Evolutionary conservation across 2,888 invertebrate genomes (phyloP).

Genomic region (Aporophyla nigra): DNA sequence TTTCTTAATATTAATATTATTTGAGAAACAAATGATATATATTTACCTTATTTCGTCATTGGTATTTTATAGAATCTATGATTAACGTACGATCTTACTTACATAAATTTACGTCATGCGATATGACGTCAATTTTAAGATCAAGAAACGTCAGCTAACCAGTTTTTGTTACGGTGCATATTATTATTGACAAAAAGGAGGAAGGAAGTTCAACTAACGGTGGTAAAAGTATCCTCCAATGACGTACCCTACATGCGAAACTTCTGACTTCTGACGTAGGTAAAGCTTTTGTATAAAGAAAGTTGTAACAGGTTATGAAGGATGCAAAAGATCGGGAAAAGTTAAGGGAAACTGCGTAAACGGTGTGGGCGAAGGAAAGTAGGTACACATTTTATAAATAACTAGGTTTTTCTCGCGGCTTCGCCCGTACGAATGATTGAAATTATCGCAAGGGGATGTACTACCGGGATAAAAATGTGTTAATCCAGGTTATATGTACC

Average conservation of each 20-base stretch:
- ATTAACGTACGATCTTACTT: neutral
- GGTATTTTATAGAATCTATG: neutral
- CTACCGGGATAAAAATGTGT: too few species aligned
- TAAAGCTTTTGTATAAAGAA: constrained; percentile 13
- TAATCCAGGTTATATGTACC: too few species aligned
- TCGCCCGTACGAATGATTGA: too few species aligned
- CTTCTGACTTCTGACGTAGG: constrained; percentile 27
- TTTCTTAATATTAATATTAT: too few species aligned
- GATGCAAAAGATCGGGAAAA: constrained; percentile 19
- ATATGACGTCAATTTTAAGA: constrained; percentile 39
- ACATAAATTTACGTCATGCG: constrained; percentile 5
- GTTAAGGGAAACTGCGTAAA: constrained; percentile 33
- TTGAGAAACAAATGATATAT: too few species aligned
- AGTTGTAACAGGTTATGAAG: constrained; percentile 7
- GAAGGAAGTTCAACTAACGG: constrained; percentile 55
- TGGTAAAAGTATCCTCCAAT: neutral
- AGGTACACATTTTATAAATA: too few species aligned
- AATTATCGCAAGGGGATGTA: too few species aligned
- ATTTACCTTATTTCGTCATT: neutral
- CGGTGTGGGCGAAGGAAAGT: neutral
- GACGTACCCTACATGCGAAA: neutral
- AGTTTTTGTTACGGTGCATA: constrained; percentile 18
- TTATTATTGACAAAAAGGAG: constrained; percentile 26
- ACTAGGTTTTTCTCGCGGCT: too few species aligned
- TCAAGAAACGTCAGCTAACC: neutral